Base-by-base conservation (phyloP, 2,888 invertebrate species). In the Drosophila greeni region DNA sequence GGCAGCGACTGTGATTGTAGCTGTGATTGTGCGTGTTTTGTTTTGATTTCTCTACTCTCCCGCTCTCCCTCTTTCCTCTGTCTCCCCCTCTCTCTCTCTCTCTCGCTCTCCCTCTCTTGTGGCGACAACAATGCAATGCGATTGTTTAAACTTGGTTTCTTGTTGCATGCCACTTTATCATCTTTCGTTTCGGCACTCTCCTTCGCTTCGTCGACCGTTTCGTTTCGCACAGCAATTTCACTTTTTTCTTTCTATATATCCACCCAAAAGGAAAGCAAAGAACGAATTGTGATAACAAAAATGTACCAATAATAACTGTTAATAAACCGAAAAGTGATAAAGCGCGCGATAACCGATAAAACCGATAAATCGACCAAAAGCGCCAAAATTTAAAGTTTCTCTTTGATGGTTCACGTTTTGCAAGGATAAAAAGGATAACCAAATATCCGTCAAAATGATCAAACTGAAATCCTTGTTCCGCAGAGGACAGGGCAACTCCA, bases 381-480 rank as follows among this genome's bases (percentile, higher is more conserved):
- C 26, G 43, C 26, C 18, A 1, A 29, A 29, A 18, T 29, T 29
- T 14, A 23, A 66, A 49, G 33, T 26, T 53, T 14, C 37, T 57
- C 53, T 74, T 84, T 82, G 66, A 82, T 84, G 82, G 72, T 78
- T 82, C 29, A 79, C 80, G 82, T 78, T 84, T 74, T 72, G 84
- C 67, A 57, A 56, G 23, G 59, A 55, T 40, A 49, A 34, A n/a
- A 60, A 34, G 33, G 64, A 54, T 23, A 66, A 47, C 5, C 9
- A 20, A 31, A 0, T 31, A 29, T 49, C 36, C 34, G 37, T 34
- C 52, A 94, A 92, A 90, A 95, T 95, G 95, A 95, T 95, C 92
- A 95, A 95, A 92, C 93, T 95, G 90, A 95, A 95, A 92, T 95
- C 95, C 87, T 92, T 95, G 89, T 95, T 95, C 91, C 95, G 95